Base-by-base conservation (phyloP, 2,113 vertebrate genomes). In the Aptenodytes patagonicus region DNA sequence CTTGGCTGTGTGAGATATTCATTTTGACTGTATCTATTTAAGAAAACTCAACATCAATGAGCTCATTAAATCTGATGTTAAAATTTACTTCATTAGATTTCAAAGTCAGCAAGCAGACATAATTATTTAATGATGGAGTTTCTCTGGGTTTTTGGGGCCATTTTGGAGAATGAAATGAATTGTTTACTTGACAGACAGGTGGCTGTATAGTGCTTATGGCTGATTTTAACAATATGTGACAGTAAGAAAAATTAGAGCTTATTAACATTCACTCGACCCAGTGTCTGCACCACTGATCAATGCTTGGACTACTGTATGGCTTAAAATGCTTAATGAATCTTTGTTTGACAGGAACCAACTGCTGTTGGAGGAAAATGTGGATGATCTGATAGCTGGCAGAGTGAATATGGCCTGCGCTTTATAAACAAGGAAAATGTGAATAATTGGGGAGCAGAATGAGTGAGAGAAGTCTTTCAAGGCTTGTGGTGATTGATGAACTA, bases 171-270 rank as follows among this genome's bases (percentile, higher is more conserved):
- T 18, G 47, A 85, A 93, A 60, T 75, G 22, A 65, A 72, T 91
- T 89, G 70, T 93, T 96, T 97, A 75, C 29, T 68, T 95, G 76
- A 87, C 60, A 83, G 94, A 89, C 94, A 97, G n/a, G 81, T 93
- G 77, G 61, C 72, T 97, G 34, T 75, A 68, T 55, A 91, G 71
- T 91, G 44, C 58, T 90, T 94, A 65, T 21, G 18, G 49, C 8
- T 95, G 91, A 97, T 89, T 91, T 90, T 97, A 96, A 93, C 80
- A 94, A 18, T 70, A 89, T 77, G 72, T 60, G 92, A 71, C 91
- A 86, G 61, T 79, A 84, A 60, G 66, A 49, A 93, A 93, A 96
- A 93, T 91, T 71, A 91, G 60, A 61, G 52, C 82, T 97, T 62
- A 82, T 97, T 93, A 96, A 88, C 79, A 89, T 93, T 96, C 87